Percentiles rank a stretch among this genome's conserved stretches.
These are phyloP conservation scores for Drosophila dives DNA, from an alignment of 2,888 invertebrate genomes.

Conservation along the genomic window DNA sequence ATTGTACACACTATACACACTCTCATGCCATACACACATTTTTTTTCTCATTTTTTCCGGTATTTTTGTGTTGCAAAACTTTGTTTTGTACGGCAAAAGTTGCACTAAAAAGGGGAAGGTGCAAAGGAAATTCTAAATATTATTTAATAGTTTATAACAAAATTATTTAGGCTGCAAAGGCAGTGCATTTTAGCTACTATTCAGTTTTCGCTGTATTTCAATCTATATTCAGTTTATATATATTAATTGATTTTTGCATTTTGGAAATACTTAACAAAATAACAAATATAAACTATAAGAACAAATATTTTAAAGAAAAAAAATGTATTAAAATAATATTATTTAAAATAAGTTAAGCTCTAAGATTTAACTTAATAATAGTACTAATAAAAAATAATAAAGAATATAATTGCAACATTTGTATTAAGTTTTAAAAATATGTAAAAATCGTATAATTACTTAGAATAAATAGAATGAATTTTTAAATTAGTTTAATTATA, in stretches of 20 bases:
- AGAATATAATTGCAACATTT: too few species aligned
- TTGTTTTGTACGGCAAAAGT: constrained; percentile 1
- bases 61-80: not conserved
- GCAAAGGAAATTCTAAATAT: not conserved
- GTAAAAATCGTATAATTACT: too few species aligned
- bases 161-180: not conserved
- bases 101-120: not conserved
- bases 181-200: not conserved
- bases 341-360: too few species aligned
- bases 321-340: too few species aligned
- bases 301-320: not conserved
- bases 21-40: not conserved
- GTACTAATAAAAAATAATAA: too few species aligned
- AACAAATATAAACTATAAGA: not conserved
- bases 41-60: constrained; percentile 7
- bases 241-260: not conserved
- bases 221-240: not conserved
- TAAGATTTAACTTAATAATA: too few species aligned
- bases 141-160: not conserved
- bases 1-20: not conserved
- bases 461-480: not conserved
- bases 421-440: too few species aligned
- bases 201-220: not conserved
- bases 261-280: not conserved
- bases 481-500: not conserved